A percentile compares a stretch with the other conserved stretches of the same genome.
Evolutionary conservation across 2,888 invertebrate genomes (phyloP).

Genomic region (Epirrhoe alternata): DNA sequence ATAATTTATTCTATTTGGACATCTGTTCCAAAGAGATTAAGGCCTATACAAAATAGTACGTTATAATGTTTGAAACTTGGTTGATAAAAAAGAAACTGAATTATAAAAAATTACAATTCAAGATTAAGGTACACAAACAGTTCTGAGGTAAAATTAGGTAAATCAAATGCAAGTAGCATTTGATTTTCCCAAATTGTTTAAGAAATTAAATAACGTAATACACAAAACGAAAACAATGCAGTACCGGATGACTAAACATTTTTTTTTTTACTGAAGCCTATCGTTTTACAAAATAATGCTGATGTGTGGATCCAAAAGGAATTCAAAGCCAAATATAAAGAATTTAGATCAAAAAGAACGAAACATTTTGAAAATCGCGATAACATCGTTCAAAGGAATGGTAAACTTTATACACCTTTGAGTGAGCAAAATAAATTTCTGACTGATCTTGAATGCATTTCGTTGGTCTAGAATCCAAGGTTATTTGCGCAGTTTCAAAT

Average conservation of each 20-base stretch:
- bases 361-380: slow-evolving; percentile 79
- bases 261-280: slow-evolving; percentile 67
- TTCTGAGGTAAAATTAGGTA: too few species aligned
- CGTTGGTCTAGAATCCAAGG: slow-evolving; percentile 21
- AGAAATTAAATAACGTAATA: slow-evolving; percentile 11
- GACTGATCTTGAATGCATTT: slow-evolving; percentile 53
- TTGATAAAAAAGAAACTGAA: too few species aligned
- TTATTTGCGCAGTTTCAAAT: slow-evolving; percentile 32
- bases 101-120: too few species aligned
- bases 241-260: slow-evolving; percentile 56
- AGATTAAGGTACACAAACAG: too few species aligned
- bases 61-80: background rate
- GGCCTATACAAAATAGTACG: background rate
- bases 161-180: too few species aligned
- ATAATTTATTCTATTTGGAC: slow-evolving; percentile 34
- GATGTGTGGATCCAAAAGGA: slow-evolving; percentile 72
- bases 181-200: too few species aligned
- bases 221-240: slow-evolving; percentile 33
- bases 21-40: slow-evolving; percentile 10
- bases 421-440: slow-evolving; percentile 73
- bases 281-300: slow-evolving; percentile 74
- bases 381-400: slow-evolving; percentile 80
- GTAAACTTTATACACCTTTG: slow-evolving; percentile 76
- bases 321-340: slow-evolving; percentile 74
- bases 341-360: slow-evolving; percentile 80